Base-by-base conservation (phyloP, 2,113 vertebrate genomes). In the Gobius niger region DNA sequence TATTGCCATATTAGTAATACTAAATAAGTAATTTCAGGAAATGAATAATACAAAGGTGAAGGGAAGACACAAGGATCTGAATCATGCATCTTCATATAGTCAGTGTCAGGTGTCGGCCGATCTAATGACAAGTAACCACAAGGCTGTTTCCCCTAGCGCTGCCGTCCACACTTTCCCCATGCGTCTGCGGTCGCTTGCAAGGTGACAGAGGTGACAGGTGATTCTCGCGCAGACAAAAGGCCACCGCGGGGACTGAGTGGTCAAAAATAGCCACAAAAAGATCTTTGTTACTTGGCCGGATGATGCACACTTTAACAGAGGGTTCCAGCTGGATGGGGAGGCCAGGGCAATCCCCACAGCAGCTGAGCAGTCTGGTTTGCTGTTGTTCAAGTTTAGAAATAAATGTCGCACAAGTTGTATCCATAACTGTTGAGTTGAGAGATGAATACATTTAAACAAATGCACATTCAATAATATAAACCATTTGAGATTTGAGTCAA, bases 201-300 rank as follows among this genome's bases (percentile, higher is more conserved):
- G 79, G 75, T 83, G 86, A 85, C 72, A 80, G 65, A 76, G 75
- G 83, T 85, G 88, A 85, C 86, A 84, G 81, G 78, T 68, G 76
- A 87, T 81, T 82, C 60, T 73, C 63, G 71, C 69, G 60, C 78
- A 73, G 81, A 88, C 84, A 88, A 88, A 88, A 70, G 61, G 70
- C 86, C 73, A 73, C 75, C 67, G 47, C 7, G 0, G 81, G 83
- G 81, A 77, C 16, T 13, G 65, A 71, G 69, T 0, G 60, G 75
- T 85, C 50, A 50, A 70, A 85, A 90, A 88, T 81, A 85, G 85
- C 75, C 67, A 60, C 14, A 80, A 86, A 84, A 67, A 79, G 75
- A 81, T 72, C 77, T 76, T 86, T 57, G 85, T 64, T 67, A 18
- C 69, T 61, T 50, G 67, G 73, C 47, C 76, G 82, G 81, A 69